Conservation (phyloP, 2,888 invertebrate genomes). For the Phrixothrix hirtus region DNA sequence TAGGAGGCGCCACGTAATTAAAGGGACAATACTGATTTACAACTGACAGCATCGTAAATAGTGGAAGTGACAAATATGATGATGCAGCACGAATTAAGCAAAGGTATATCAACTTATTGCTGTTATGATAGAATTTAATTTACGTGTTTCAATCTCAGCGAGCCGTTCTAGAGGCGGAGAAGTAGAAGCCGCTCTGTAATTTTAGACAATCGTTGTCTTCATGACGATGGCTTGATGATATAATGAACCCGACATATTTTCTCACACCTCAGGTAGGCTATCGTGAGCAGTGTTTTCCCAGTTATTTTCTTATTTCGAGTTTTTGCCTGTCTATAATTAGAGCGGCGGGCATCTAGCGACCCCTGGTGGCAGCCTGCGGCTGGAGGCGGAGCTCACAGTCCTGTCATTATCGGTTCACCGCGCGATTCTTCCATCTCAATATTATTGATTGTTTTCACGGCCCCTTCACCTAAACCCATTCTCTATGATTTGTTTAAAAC, state of each 20-base stretch:
- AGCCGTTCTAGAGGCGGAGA: constrained; percentile 44
- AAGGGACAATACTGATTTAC: constrained; percentile 9
- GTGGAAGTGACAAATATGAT: constrained; percentile 52
- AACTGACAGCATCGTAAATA: constrained; percentile 37
- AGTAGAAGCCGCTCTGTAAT: constrained; percentile 56
- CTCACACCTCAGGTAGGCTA: constrained; percentile 55
- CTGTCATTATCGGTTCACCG: constrained; percentile 64
- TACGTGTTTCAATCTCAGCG: constrained; percentile 52
- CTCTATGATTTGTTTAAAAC: constrained; percentile 44
- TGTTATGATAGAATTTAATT: constrained; percentile 52
- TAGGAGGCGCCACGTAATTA: constrained; percentile 18
- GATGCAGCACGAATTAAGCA: constrained; percentile 37
- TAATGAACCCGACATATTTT: constrained; percentile 57
- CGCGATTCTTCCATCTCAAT: constrained; percentile 59
- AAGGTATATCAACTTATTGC: constrained; percentile 35
- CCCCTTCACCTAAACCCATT: constrained; percentile 46
- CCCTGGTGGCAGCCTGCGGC: constrained; percentile 55
- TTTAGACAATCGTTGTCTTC: constrained; percentile 57
- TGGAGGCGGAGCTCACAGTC: constrained; percentile 52
- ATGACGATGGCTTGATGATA: constrained; percentile 58
- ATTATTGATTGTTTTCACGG: constrained; percentile 60
- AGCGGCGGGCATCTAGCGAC: constrained; percentile 29
- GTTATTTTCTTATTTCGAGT: constrained; percentile 51
- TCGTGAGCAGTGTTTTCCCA: constrained; percentile 51
- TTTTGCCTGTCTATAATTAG: constrained; percentile 48